Conservation (phyloP, 2,888 invertebrate genomes). For the Rotaria macrura region DNA sequence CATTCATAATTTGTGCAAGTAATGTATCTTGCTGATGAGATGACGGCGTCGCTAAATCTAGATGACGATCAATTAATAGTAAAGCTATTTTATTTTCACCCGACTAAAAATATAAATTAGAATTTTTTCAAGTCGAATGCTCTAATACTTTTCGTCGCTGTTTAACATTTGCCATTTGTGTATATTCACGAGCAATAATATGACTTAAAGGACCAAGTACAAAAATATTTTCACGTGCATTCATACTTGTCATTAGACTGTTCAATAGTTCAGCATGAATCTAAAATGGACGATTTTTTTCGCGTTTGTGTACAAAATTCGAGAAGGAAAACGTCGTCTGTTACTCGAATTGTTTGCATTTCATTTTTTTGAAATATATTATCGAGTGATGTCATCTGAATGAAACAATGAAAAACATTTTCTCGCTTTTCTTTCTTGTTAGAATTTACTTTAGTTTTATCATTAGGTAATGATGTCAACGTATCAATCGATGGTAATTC, state of each 20-base stretch:
- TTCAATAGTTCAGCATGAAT: neutral
- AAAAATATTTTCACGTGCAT: constrained; percentile 5
- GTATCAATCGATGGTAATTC: neutral
- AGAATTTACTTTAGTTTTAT: neutral
- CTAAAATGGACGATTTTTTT: neutral
- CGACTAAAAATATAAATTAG: neutral
- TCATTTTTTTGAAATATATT: neutral
- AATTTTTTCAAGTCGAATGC: too few relatives aligned
- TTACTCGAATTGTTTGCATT: neutral
- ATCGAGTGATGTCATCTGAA: neutral
- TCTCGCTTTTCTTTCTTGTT: too few relatives aligned
- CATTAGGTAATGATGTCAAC: neutral
- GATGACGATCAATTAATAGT: neutral
- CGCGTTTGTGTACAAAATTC: neutral
- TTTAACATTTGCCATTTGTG: neutral
- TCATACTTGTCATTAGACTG: constrained; percentile 5
- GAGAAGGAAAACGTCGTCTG: neutral
- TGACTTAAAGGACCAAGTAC: constrained; percentile 1
- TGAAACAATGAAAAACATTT: too few relatives aligned
- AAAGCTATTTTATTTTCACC: constrained; percentile 5
- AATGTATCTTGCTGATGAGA: constrained; percentile 16
- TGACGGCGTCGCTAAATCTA: neutral
- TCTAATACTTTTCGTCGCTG: neutral
- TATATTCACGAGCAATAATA: constrained; percentile 2
- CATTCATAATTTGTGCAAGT: neutral